Conservation (phyloP, 2,113 vertebrate genomes). For the Morone saxatilis region DNA sequence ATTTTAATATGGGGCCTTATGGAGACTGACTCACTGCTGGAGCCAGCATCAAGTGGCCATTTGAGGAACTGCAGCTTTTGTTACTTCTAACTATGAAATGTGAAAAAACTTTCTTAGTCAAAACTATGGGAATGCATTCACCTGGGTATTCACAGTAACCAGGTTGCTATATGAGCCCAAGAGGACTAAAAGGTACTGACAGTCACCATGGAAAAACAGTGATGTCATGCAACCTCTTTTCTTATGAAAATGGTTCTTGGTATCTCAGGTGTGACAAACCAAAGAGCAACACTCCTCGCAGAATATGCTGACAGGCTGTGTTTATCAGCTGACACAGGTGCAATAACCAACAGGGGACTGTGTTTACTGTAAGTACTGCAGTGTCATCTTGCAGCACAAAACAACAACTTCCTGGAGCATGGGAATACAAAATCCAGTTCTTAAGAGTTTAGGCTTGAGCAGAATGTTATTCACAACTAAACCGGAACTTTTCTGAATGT, state of each 20-base stretch:
- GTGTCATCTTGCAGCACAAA: background rate
- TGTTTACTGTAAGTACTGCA: conserved; percentile 49
- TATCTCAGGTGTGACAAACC: conserved; percentile 16
- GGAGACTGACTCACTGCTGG: no score
- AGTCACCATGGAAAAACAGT: background rate
- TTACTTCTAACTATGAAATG: no score
- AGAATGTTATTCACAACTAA: background rate
- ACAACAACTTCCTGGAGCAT: background rate
- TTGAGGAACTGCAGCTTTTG: background rate
- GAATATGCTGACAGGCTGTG: conserved; percentile 27
- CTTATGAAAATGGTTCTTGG: background rate
- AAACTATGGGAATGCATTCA: background rate
- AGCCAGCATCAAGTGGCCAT: no score
- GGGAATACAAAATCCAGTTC: background rate
- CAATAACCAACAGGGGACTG: conserved; percentile 8
- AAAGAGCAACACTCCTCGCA: background rate
- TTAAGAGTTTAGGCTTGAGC: background rate
- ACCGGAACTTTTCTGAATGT: background rate
- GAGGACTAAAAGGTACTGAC: background rate
- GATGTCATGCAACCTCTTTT: background rate
- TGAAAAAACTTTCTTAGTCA: no score
- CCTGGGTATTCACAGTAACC: background rate
- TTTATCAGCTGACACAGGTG: conserved; percentile 26
- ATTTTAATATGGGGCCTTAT: no score
- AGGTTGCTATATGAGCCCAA: background rate